A percentile compares a stretch with the other conserved stretches of the same genome.
phyloP scores from a whole-genome alignment of 2,113 vertebrate species.

The Dunckerocampus dactyliophorus region DNA sequence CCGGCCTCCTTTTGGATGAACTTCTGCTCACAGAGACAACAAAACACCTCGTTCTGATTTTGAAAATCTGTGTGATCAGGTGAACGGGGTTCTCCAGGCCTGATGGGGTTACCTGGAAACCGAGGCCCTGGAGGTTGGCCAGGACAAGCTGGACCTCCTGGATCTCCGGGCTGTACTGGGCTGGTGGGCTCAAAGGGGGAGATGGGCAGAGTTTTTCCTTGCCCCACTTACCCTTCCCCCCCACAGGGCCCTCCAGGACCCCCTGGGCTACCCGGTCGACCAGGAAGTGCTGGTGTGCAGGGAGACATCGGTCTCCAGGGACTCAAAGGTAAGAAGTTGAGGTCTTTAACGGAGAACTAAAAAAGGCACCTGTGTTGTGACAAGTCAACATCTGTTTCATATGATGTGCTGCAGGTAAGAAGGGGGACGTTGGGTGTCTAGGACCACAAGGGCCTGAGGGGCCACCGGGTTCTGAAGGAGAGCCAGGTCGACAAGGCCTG shows the following conservation, averaged over 20 bases:
- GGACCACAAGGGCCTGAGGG: conserved; percentile 39
- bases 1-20: background rate
- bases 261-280: conserved; percentile 14
- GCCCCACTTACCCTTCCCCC: accelerated
- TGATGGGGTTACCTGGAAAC: conserved; percentile 49
- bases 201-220: conserved; percentile 23
- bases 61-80: conserved; percentile 31
- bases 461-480: conserved; percentile 34
- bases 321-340: conserved; percentile 34
- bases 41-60: background rate
- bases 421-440: conserved; percentile 25
- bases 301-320: conserved; percentile 24
- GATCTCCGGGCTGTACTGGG: conserved; percentile 33
- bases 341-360: too few relatives aligned
- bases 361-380: too few relatives aligned
- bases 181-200: conserved; percentile 48
- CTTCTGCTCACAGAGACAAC: too few relatives aligned
- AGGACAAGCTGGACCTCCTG: conserved; percentile 18
- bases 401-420: conserved; percentile 44
- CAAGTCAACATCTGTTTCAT: background rate
- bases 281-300: conserved; percentile 22
- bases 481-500: conserved; percentile 30
- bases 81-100: conserved; percentile 15
- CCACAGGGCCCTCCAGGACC: conserved; percentile 16
- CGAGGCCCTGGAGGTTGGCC: conserved; percentile 19